Percentiles rank a stretch among this genome's conserved stretches.
Conservation (phyloP, 2,888 invertebrate species). For the Apodemia duryi region DNA sequence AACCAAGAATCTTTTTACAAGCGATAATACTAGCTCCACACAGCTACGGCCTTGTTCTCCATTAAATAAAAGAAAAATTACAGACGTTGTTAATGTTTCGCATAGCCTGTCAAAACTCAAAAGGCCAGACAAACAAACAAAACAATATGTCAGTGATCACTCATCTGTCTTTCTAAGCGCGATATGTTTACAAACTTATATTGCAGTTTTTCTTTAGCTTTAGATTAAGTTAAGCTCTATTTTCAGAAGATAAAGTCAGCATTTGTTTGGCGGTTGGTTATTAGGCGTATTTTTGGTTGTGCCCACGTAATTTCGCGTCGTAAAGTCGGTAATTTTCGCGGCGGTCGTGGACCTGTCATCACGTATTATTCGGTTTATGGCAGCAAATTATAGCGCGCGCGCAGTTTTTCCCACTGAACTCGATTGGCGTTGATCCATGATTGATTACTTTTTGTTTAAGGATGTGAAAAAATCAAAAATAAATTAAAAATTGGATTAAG, state of each 20-base stretch:
- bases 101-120: conserved; percentile 3
- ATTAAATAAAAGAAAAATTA: neutral
- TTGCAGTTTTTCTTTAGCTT: neutral
- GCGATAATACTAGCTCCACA: neutral
- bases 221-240: neutral
- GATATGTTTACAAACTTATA: conserved; percentile 30
- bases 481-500: neutral
- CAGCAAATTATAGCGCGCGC: conserved; percentile 42
- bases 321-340: conserved; percentile 41
- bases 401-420: neutral
- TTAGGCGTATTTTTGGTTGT: conserved; percentile 21
- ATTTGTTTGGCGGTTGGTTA: neutral
- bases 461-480: neutral
- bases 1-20: neutral
- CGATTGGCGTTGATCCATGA: neutral
- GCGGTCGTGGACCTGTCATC: conserved; percentile 55
- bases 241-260: neutral
- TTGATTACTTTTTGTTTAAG: conserved; percentile 9
- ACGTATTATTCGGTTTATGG: conserved; percentile 47
- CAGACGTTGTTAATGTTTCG: neutral
- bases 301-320: conserved; percentile 45
- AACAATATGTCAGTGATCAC: conserved; percentile 34
- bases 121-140: conserved; percentile 26
- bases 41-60: neutral
- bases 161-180: conserved; percentile 33